Percentiles rank a stretch among this genome's conserved stretches.
These are phyloP conservation scores for Pollenia angustigena DNA, from an alignment of 2,888 invertebrate species.

Conservation along the genomic window DNA sequence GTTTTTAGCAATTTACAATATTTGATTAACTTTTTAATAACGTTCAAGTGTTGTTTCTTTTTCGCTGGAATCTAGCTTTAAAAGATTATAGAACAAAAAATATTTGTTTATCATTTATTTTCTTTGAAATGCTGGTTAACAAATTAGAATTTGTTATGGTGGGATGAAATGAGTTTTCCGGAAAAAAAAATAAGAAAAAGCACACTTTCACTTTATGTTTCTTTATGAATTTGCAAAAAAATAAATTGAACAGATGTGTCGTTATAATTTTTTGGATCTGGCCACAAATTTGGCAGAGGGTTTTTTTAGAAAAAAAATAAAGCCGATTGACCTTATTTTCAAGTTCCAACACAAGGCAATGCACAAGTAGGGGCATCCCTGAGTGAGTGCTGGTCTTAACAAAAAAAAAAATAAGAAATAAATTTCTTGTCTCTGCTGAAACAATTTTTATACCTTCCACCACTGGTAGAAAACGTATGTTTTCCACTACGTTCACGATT, in stretches of 20 bases:
- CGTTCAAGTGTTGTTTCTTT: constrained; percentile 62
- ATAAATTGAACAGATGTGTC: neutral
- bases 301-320: too few species aligned
- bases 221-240: constrained; percentile 26
- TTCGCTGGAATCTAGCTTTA: constrained; percentile 71
- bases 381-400: too few species aligned
- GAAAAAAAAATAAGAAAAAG: constrained; percentile 69
- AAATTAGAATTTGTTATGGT: constrained; percentile 44
- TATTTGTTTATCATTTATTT: constrained; percentile 37
- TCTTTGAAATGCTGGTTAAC: constrained; percentile 2
- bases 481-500: too few species aligned
- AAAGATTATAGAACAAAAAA: constrained; percentile 47
- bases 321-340: too few species aligned
- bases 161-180: constrained; percentile 72
- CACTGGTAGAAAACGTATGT: too few species aligned
- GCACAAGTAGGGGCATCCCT: too few species aligned
- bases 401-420: too few species aligned
- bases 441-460: too few species aligned
- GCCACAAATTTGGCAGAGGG: too few species aligned
- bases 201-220: constrained; percentile 65
- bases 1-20: constrained; percentile 59
- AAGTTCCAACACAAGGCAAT: too few species aligned
- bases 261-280: neutral
- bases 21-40: constrained; percentile 64
- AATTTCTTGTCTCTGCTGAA: too few species aligned